A percentile compares a stretch with the other conserved stretches of the same genome.
Evolutionary conservation across 2,797 vertebrate species (phyloP).

Genomic region (Tadarida brasiliensis): DNA sequence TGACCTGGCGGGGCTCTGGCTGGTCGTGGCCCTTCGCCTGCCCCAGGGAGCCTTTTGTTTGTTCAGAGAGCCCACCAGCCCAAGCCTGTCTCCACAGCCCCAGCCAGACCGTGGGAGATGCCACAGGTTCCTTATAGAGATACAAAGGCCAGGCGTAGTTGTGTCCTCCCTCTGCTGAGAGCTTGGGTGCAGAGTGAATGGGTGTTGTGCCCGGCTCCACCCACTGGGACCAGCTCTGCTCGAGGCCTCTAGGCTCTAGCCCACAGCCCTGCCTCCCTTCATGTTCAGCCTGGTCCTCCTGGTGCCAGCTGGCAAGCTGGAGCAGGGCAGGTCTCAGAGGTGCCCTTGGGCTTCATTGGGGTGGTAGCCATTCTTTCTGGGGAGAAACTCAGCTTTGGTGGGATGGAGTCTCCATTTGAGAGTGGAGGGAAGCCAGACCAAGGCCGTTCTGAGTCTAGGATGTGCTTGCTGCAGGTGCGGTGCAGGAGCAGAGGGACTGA

Average conservation of each 20-base stretch:
- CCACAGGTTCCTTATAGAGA: background rate
- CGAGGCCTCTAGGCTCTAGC: background rate
- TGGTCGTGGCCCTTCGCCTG: background rate
- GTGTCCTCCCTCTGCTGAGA: background rate
- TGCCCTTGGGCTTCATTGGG: background rate
- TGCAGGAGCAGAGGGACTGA: background rate
- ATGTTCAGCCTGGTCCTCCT: rapidly evolving
- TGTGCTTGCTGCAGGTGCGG: too few species aligned
- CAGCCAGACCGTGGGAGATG: background rate
- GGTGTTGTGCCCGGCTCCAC: rapidly evolving
- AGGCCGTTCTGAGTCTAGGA: background rate
- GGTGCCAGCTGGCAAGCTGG: rapidly evolving
- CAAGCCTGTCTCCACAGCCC: background rate
- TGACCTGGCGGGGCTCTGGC: background rate
- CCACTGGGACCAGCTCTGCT: background rate
- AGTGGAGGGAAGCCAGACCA: background rate
- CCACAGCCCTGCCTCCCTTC: background rate
- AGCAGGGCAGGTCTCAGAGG: background rate
- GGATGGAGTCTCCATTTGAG: background rate
- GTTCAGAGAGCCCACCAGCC: background rate
- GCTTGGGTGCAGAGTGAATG: too few species aligned
- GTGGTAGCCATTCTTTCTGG: background rate
- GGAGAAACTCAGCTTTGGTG: background rate
- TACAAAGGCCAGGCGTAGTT: background rate
- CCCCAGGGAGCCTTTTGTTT: background rate